Base-by-base conservation (phyloP, 1,140 invertebrate species). In the Nilaparvata lugens region DNA sequence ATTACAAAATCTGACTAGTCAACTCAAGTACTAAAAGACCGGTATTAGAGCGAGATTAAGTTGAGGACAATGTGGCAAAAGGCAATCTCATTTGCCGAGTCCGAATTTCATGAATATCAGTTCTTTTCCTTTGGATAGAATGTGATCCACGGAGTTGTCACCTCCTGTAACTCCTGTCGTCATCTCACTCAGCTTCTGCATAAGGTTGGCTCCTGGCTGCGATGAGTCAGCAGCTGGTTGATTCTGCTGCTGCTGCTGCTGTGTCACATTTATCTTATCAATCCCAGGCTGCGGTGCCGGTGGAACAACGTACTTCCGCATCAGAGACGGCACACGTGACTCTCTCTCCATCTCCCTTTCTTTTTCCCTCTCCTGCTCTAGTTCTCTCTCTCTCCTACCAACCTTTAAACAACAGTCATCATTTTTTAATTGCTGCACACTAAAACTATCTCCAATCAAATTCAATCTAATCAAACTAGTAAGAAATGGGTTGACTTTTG, bases 41-140 rank as follows among this genome's bases (percentile, higher is more conserved):
- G 9, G 31, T 35, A 35, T 35, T 35, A 35, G 31, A 35, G 31
- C 31, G 9, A 9, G 31, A 35, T 35, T 35, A 35, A 35, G 31
- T 35, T 48, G 45, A 19, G 45, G 63, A 60, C 51, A 52, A 60
- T 54, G 54, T 58, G 53, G 53, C 52, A 31, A 28, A 52, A 52
- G 23, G 18, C 19, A 16, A 54, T 78, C 81, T 84, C 85, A 86
- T 85, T 86, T 86, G 67, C 87, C 88, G 63, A 92, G 78, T 54
- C 89, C 89, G 71, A 93, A 93, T 78, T 91, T 92, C 82, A 91
- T 91, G 74, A 93, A 93, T 70, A 92, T 91, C 38, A 89, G 80
- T 76, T 92, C 90, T 76, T 93, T 92, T 65, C 89, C 90, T 75
- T 93, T 93, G 65, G 89, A 91, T 38, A 92, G 77, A 60, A 92